Base-by-base conservation (phyloP, 2,797 vertebrate genomes). In the Diplodus sargus region DNA sequence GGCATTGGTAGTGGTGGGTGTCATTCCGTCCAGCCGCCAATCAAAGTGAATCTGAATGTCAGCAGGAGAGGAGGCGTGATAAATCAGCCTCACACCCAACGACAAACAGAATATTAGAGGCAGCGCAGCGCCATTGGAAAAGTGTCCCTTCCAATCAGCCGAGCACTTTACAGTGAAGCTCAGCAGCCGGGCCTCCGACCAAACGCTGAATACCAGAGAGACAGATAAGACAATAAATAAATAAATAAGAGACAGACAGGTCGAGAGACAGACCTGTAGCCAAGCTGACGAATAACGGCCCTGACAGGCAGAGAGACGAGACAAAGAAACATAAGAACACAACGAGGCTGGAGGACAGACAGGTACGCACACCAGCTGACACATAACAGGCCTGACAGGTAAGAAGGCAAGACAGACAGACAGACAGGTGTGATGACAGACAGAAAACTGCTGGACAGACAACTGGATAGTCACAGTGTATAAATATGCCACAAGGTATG, bases 61-160 rank as follows among this genome's bases (percentile, higher is more conserved):
- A 93, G 92, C 87, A 45, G 80, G 74, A 88, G 88, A 91, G 88
- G 87, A 91, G 88, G 89, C 84, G 85, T 92, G 94, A 96, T 95
- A 93, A 95, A 96, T 95, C 94, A 94, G 90, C 85, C 76, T 76
- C 87, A 69, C 82, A 80, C 85, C 86, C 85, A 66, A 95, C 78
- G 92, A 95, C 93, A 96, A 95, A 95, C 93, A 93, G 87, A 94
- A 94, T 95, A 95, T 93, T 91, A 92, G 90, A 91, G 76, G 85
- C 90, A 86, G 90, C 74, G 68, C 75, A 23, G 84, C 70, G 34
- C 88, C 87, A 95, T 94, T 91, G 94, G 93, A 95, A 93, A 95
- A 94, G 91, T 61, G 93, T 95, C 94, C 91, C 90, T 88, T 92
- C 87, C 87, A 94, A 96, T 95, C 90, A 94, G 86, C 85, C 53